Base-by-base conservation (phyloP, 2,797 vertebrate genomes). In the Neosilurus hyrtlii region DNA sequence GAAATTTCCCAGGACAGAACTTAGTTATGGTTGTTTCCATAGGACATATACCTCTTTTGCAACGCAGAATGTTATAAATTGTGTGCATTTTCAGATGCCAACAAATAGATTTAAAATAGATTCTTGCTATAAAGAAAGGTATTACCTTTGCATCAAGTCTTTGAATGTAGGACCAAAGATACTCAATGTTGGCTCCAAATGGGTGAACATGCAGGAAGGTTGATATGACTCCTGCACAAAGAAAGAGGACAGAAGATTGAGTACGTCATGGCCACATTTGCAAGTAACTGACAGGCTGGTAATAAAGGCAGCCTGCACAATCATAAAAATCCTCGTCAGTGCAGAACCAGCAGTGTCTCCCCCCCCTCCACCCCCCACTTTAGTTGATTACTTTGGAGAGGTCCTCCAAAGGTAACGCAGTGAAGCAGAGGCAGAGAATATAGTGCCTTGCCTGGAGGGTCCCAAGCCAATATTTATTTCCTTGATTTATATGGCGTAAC, bases 161-260 rank as follows among this genome's bases (percentile, higher is more conserved):
- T 91, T 97, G 97, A 84, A 98, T 96, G 88, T 99, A 99, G 1
- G 97, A 99, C 96, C 96, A 97, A 79, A 99, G 95, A 84, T 99
- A 99, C 81, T 99, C 97, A 78, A 98, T 97, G 89, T 99, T 99
- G 73, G 97, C 97, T 86, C 97, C 97, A 11, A 99, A 99, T 9
- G 97, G 97, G 88, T 99, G 97, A 56, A 99, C 97, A 0, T 99
- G 97, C 82, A 99, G 97, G 92, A 99, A 99, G 15, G 97, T 98
- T 12, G 97, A 98, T 89, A 99, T 96, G 82, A 99, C 95, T 82
- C 97, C 97, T 99, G 92, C 90, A 66, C 78, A 86, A 89, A 88
- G 59, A 78, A 72, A 82, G 59, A 80, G 75, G 74, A 66, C 18
- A 83, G 67, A 68, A 86, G 16, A n/a, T 67, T 80, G 57, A 73